Percentiles rank a stretch among this genome's conserved stretches.
phyloP scores from a whole-genome alignment of 1,140 invertebrate species.

The Batillaria attramentaria region DNA sequence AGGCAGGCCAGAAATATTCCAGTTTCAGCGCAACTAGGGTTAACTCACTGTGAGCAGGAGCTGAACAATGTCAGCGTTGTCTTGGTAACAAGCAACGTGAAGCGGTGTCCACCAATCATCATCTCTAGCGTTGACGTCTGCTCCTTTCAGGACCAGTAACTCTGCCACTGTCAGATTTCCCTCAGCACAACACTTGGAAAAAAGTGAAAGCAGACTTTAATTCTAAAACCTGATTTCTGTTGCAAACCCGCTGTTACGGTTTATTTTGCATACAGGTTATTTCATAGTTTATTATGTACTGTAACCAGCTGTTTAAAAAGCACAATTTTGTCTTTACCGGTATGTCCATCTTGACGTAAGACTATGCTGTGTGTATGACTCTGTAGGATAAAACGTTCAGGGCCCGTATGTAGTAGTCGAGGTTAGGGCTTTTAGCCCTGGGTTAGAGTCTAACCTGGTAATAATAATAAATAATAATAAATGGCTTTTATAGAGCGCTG shows the following conservation, averaged over 20 bases:
- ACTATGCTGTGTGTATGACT: too few species aligned
- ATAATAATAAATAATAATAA: background rate
- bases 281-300: too few species aligned
- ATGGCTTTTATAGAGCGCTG: too few species aligned
- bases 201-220: background rate
- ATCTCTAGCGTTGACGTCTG: conserved; percentile 83
- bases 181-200: conserved; percentile 55
- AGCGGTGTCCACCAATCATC: conserved; percentile 84
- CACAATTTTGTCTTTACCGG: too few species aligned
- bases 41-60: conserved; percentile 75
- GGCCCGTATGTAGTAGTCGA: too few species aligned
- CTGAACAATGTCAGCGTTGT: conserved; percentile 80
- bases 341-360: too few species aligned
- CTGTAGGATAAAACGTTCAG: too few species aligned
- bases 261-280: background rate
- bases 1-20: background rate
- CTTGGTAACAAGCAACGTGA: conserved; percentile 86
- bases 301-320: background rate
- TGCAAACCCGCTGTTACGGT: background rate
- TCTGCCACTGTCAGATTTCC: conserved; percentile 58
- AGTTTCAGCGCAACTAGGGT: background rate
- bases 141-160: conserved; percentile 78
- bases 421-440: too few species aligned
- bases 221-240: background rate
- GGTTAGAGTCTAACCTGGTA: too few species aligned